Evolutionary conservation across 2,113 vertebrate species (phyloP).

Genomic region (Pseudopipra pipra): DNA sequence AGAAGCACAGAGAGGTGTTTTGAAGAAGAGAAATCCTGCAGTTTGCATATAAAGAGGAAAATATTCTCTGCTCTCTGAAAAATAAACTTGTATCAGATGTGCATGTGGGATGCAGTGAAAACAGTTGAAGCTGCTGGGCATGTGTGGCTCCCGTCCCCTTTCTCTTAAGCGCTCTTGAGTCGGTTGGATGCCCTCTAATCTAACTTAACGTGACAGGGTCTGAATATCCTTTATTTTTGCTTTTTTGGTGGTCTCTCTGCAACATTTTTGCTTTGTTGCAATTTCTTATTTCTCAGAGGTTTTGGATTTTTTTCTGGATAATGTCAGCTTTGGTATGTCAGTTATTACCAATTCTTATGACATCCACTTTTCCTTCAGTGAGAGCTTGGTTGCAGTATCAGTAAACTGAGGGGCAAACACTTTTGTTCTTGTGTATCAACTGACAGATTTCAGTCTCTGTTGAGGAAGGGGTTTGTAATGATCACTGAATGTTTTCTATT

Average conservation of each 20-base stretch:
- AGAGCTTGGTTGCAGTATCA: not conserved
- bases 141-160: not conserved
- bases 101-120: not conserved
- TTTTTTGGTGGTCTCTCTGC: not conserved
- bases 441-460: not conserved
- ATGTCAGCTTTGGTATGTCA: not conserved
- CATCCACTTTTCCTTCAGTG: not conserved
- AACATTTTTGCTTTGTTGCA: not conserved
- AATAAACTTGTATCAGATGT: not conserved
- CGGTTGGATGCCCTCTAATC: not conserved
- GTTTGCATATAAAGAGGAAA: not conserved
- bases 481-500: not conserved
- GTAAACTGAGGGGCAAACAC: not conserved
- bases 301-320: not conserved
- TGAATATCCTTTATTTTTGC: not conserved
- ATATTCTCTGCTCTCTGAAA: not conserved
- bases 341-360: not conserved
- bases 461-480: not conserved
- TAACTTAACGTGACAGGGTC: not conserved
- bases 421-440: not conserved
- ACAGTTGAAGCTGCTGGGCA: not conserved
- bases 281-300: not conserved
- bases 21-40: not conserved
- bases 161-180: not conserved
- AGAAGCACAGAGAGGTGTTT: not conserved